Conservation (phyloP, 1,140 invertebrate species). For the Psix sp. region DNA sequence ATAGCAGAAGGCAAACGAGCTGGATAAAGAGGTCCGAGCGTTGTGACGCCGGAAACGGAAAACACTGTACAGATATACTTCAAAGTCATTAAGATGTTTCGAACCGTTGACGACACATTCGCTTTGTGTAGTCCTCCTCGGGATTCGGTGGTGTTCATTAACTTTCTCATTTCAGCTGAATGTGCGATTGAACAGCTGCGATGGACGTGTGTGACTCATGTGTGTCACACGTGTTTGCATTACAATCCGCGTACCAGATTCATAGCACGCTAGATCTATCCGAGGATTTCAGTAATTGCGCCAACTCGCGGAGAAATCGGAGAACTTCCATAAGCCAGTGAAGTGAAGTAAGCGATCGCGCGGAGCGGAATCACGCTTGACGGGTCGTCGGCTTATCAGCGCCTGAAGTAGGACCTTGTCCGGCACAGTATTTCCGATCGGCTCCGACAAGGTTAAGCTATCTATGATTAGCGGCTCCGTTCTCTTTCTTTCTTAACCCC, state of each 20-base stretch:
- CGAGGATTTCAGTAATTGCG: constrained; percentile 9
- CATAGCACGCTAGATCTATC: too few species aligned
- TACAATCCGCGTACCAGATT: too few species aligned
- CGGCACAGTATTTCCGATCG: constrained; percentile 66
- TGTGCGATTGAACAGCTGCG: neutral
- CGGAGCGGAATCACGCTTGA: constrained; percentile 70
- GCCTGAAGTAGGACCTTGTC: constrained; percentile 61
- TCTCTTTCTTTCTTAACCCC: constrained; percentile 27
- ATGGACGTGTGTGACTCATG: neutral
- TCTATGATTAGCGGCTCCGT: constrained; percentile 52
- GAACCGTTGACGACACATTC: constrained; percentile 35
- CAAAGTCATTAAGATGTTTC: constrained; percentile 62
- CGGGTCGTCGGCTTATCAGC: constrained; percentile 68
- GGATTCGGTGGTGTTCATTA: neutral
- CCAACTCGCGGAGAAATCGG: constrained; percentile 18
- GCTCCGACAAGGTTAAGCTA: constrained; percentile 65
- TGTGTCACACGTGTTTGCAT: neutral
- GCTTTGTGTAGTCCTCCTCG: constrained; percentile 11
- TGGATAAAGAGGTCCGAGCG: constrained; percentile 17
- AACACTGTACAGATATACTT: constrained; percentile 37
- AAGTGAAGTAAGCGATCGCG: constrained; percentile 15
- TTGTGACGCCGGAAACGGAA: constrained; percentile 52
- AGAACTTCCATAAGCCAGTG: constrained; percentile 26
- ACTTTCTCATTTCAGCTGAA: constrained; percentile 4
- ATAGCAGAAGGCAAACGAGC: constrained; percentile 39